These are phyloP conservation scores for Cyanoliseus patagonus DNA, from an alignment of 2,113 vertebrate genomes.

Conservation along the genomic window DNA sequence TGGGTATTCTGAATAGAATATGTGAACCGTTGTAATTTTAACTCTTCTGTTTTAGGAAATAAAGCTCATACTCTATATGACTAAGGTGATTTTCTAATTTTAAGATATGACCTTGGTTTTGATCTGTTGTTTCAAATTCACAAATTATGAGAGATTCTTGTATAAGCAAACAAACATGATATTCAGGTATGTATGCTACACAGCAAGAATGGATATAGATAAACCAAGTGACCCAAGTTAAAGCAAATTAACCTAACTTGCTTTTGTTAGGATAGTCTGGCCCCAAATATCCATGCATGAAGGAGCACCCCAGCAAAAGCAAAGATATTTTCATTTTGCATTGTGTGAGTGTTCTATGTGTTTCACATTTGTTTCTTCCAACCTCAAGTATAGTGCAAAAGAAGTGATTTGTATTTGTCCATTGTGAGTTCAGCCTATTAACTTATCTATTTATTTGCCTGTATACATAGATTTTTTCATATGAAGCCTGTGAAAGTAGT, in stretches of 20 bases:
- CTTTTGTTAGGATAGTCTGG: not conserved
- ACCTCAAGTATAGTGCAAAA: not conserved
- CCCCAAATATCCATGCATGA: not conserved
- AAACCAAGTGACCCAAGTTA: not conserved
- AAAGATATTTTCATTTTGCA: not conserved
- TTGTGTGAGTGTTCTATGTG: not conserved
- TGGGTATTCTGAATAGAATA: constrained; percentile 15
- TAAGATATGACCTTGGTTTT: not conserved
- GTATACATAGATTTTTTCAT: not conserved
- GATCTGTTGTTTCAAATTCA: not conserved
- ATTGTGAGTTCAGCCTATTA: not conserved
- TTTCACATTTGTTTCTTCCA: not conserved
- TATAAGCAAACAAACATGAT: not conserved
- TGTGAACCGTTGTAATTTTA: not conserved
- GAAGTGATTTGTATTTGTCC: not conserved
- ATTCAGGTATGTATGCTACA: not conserved
- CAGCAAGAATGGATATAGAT: not conserved
- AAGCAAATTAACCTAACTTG: not conserved
- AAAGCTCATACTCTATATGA: not conserved
- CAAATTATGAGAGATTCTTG: not conserved
- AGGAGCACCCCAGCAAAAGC: not conserved
- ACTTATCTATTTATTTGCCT: constrained; percentile 22
- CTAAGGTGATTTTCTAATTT: constrained; percentile 9
- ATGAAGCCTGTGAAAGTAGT: constrained; percentile 32
- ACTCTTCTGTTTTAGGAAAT: not conserved